Base-by-base conservation (phyloP, 1,140 invertebrate species). In the Tetramorium parvispinum region DNA sequence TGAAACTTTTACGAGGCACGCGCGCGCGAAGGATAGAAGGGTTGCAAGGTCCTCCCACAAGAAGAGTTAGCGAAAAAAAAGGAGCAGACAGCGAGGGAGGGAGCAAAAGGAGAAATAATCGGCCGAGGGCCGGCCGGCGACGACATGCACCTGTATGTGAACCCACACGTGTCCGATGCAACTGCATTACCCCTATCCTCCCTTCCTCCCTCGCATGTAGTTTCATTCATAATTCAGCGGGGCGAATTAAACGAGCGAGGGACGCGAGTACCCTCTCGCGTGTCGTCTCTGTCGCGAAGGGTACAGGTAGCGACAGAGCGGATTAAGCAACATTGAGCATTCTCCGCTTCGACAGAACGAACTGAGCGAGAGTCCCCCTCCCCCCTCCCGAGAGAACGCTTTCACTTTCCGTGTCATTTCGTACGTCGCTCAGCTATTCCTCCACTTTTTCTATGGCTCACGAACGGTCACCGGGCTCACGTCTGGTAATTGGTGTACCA, bases 1-100 rank as follows among this genome's bases (percentile, higher is more conserved):
- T 90, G 89, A 90, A 90, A 91, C 49, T 86, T 90, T 90, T 75
- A 88, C 89, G 77, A 91, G 78, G 53, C 77, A 88, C 76, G 76
- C 77, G 89, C 78, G 61, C 82, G 63, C 32, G 86, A 85, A 88
- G 90, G 82, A 88, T 76, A 91, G 53, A 83, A 81, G 57, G 55
- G 73, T 85, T 86, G 70, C 63, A 21, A 24, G 68, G 51, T 16
- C n/a, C 55, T n/a, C 16, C 65, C 46, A 0, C 27, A 16, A 61
- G 21, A 3, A 43, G n/a, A 85, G 13, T 40, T 40, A 37, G 24
- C n/a, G 51, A n/a, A 51, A 65, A 24, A 46, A 51, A 51, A 27
- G 18, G 51, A 40, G 18, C 1, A 27, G 11, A 43, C 10, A 51
- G 43, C 2, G 40, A 61, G 49, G 4, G 40, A 70, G 24, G 24